Evolutionary conservation across 2,888 invertebrate species (phyloP), one percentile per base, ranked within the genome.

Genomic region (Rotaria sp.): DNA sequence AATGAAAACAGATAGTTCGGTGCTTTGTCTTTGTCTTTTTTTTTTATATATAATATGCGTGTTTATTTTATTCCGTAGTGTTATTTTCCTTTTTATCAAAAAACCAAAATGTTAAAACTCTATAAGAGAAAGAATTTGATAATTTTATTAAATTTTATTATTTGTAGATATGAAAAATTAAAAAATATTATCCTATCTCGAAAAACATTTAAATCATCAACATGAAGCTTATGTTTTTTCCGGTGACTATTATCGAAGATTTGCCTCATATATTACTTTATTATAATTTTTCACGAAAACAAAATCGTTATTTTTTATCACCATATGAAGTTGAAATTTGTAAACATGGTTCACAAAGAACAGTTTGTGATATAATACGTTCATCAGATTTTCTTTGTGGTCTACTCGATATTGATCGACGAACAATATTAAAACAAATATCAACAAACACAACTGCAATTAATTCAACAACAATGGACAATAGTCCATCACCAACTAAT

Each of bases 311-410:
- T 52, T 50, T 38, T 52, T 11, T 84, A 24, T 35, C 35, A 35
- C 30, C 84, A 52, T 84, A 48, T 35, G 50, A 55, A 50, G 52
- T 52, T 3, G 35, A 38, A 52, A 38, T 84, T 1, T 55, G 24
- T 11, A 55, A 52, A 52, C 21, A 38, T 18, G 52, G 84, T 50
- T 84, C 84, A 15, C 41, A 26, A 26, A n/a, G 55, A 38, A 84
- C 84, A 13, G 52, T 84, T 35, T 84, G 84, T 55, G 84, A 84
- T n/a, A 52, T 84, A 21, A 84, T 84, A 7, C 52, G 52, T 55
- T 52, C 50, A 26, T 52, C 50, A 3, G 55, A 84, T 38, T 52
- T 55, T 50, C 52, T 84, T 5, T 55, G 84, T 50, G 84, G 35
- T 38, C 8, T 84, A 24, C 30, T 84, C 5, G 15, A 52, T n/a